Evolutionary conservation across 2,888 invertebrate species (phyloP), one percentile per base, ranked within the genome.

Genomic region (Leptinotarsa tumamoca): DNA sequence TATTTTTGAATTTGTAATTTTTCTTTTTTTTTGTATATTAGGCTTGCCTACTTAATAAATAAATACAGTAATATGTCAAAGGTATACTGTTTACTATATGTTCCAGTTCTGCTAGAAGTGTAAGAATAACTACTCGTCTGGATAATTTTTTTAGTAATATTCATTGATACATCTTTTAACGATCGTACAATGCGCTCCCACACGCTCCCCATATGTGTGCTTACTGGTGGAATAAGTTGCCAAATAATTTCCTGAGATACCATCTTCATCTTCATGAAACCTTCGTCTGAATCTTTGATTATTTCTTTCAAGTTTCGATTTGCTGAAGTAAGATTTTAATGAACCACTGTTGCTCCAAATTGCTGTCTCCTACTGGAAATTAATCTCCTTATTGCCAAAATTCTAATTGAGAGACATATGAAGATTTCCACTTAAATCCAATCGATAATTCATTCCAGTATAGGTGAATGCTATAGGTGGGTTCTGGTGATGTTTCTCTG

Each of bases 81-180:
- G 72, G 71, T 67, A 72, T 52, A 43, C 75, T 72, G 49, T 75
- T 72, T 13, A 72, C 68, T 2, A 67, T 75, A 54, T 75, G 66
- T 67, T 75, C 67, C 17, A 61, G 72, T 49, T 75, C 71, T 23
- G 18, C 18, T 17, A 72, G 15, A 13, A 67, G 18, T 15, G 71
- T 74, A 3, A n/a, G 10, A 21, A 71, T 17, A 10, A 75, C 50
- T 72, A 72, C 71, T 4, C 4, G 52, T 74, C 54, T 50, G 27
- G 71, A 7, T 14, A 52, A 10, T 74, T 50, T 61, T 67, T 67
- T 43, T 68, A 17, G 72, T 56, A 14, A 58, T 67, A 0, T 56
- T 23, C 67, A 54, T 72, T 13, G 68, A 33, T 23, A 63, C 61
- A 3, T 54, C 18, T 54, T 75, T 75, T 4, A 74, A 4, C 10